Conservation (phyloP, 2,113 vertebrate genomes). For the Ctenodactylus gundi region DNA sequence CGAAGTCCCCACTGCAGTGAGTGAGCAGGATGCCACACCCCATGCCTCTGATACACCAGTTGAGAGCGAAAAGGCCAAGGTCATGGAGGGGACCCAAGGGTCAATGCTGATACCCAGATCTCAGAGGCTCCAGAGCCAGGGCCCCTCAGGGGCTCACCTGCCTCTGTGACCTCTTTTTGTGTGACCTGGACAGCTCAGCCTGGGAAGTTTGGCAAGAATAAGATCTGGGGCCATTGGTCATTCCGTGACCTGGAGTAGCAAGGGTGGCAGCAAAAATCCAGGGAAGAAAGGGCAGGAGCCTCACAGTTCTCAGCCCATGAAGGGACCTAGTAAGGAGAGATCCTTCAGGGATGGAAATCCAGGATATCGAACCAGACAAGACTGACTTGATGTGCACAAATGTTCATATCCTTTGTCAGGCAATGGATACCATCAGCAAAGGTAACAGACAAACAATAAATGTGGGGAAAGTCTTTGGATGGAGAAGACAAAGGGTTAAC, state of each 20-base stretch:
- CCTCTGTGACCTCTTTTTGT: neutral
- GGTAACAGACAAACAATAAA: neutral
- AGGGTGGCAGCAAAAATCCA: neutral
- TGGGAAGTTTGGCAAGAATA: neutral
- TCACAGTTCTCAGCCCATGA: neutral
- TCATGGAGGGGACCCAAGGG: neutral
- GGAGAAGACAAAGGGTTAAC: conserved; percentile 29
- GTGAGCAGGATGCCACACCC: neutral
- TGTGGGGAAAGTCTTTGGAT: neutral
- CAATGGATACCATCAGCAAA: neutral
- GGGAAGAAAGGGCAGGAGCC: neutral
- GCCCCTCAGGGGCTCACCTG: neutral
- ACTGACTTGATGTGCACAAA: neutral
- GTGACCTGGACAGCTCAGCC: neutral
- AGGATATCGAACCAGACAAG: neutral
- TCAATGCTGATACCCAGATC: rapidly evolving
- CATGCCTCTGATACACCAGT: neutral
- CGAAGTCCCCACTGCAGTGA: neutral
- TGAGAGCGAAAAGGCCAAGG: conserved; percentile 12
- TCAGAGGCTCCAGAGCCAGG: neutral
- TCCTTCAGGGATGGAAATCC: neutral
- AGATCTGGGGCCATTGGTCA: neutral
- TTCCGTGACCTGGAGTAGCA: neutral
- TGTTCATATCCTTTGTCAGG: neutral
- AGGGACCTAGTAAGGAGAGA: neutral